These are phyloP conservation scores for Cremastinae sp. DNA, from an alignment of 2,888 invertebrate genomes.

Conservation along the genomic window DNA sequence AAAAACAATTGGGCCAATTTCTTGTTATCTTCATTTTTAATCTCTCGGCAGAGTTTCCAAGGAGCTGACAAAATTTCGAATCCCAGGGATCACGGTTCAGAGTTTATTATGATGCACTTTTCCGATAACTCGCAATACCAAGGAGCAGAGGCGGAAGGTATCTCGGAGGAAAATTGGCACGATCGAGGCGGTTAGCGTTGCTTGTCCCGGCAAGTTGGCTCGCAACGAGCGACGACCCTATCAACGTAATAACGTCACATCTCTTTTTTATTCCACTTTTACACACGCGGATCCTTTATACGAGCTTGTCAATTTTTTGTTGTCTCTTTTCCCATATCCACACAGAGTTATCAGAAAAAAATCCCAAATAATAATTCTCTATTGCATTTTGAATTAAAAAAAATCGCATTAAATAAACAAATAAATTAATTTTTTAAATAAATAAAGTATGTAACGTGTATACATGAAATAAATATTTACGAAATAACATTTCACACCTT, in stretches of 20 bases:
- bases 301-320: conserved; percentile 53
- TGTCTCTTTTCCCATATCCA: conserved; percentile 19
- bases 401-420: no score
- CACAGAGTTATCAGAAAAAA: no score
- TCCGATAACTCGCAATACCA: conserved; percentile 54
- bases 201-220: conserved; percentile 26
- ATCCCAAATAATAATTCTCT: no score
- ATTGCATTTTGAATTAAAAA: neutral
- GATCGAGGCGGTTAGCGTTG: conserved; percentile 43
- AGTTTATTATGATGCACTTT: conserved; percentile 21
- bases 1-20: neutral
- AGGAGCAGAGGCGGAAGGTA: conserved; percentile 18
- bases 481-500: no score
- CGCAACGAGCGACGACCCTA: conserved; percentile 58
- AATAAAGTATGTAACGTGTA: no score
- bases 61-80: conserved; percentile 5
- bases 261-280: conserved; percentile 50
- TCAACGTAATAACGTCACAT: conserved; percentile 61
- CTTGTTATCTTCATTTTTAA: neutral
- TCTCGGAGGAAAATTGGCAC: conserved; percentile 56
- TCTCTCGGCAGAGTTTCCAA: neutral
- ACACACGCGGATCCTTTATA: conserved; percentile 33
- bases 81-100: neutral
- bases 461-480: no score
- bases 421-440: no score